Evolutionary conservation across 2,113 vertebrate genomes (phyloP), one percentile per base, ranked within the genome.

Genomic region (Desmodus rotundus): DNA sequence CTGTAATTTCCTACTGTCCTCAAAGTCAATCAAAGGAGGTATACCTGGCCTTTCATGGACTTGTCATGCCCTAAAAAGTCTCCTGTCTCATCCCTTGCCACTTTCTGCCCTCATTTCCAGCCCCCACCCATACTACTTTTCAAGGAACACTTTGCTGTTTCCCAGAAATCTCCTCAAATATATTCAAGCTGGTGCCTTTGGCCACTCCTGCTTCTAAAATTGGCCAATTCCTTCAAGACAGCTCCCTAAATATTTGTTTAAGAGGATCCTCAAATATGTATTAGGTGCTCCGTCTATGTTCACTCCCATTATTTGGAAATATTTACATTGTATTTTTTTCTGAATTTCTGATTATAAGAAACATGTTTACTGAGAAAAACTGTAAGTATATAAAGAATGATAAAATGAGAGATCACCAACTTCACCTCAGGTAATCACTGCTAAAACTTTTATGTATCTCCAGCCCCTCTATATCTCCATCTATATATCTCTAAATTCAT

Each of bases 291-390:
- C 33, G 86, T 80, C n/a, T 67, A 67, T n/a, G 36, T 41, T 38
- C 20, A 92, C 7, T 26, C 43, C 10, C 17, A 1, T 78, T 83
- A 91, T 76, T 4, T 93, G n/a, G 31, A 94, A 83, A 92, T 80
- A 52, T 19, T 67, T 81, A 89, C 36, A 61, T 41, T 61, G 8
- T 33, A 70, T 83, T 56, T 78, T 78, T 50, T 81, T 58, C 16
- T 77, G 58, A 68, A 78, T 54, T 92, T 95, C 50, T 90, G 45
- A 78, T 95, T 72, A 89, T 74, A 93, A 93, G 96, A 91, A 56
- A 73, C 38, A 50, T 7, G 5, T 87, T 91, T 52, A 82, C 26
- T 77, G 10, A 50, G 82, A 87, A 65, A 77, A 47, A 36, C 54
- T 92, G 16, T 12, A 5, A 89, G 43, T 28, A 88, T 31, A 84